Evolutionary conservation across 2,113 vertebrate species (phyloP).

Genomic region (Chunga burmeisteri): DNA sequence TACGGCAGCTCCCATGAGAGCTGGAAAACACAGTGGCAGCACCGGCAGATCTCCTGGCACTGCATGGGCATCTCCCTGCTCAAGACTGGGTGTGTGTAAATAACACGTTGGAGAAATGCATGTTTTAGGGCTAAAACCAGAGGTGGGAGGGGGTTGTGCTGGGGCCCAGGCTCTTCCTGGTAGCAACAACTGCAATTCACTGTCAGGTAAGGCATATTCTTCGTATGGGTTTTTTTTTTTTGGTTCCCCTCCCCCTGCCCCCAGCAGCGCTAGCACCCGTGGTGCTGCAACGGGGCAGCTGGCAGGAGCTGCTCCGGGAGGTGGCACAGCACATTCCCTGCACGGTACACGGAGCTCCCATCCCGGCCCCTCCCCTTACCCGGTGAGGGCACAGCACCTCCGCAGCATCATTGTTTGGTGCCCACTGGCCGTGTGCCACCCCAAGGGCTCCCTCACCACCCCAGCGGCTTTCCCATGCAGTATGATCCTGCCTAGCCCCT

Average conservation of each 20-base stretch:
- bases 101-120: background rate
- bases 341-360: background rate
- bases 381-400: background rate
- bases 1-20: fast-evolving
- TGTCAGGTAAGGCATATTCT: background rate
- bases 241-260: background rate
- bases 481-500: background rate
- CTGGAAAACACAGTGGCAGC: fast-evolving
- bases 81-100: fast-evolving
- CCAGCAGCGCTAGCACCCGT: background rate
- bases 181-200: background rate
- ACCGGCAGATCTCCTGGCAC: fast-evolving
- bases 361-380: background rate
- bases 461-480: background rate
- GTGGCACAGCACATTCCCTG: conserved; percentile 36
- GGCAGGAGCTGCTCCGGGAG: background rate
- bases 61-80: background rate
- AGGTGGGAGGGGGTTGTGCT: background rate
- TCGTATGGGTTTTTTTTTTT: background rate
- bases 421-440: background rate
- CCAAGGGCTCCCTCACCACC: background rate
- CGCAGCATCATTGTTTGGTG: background rate
- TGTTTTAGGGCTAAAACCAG: background rate
- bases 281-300: background rate
- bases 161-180: background rate